Conservation (phyloP, 2,113 vertebrate species). For the Isurus oxyrinchus region DNA sequence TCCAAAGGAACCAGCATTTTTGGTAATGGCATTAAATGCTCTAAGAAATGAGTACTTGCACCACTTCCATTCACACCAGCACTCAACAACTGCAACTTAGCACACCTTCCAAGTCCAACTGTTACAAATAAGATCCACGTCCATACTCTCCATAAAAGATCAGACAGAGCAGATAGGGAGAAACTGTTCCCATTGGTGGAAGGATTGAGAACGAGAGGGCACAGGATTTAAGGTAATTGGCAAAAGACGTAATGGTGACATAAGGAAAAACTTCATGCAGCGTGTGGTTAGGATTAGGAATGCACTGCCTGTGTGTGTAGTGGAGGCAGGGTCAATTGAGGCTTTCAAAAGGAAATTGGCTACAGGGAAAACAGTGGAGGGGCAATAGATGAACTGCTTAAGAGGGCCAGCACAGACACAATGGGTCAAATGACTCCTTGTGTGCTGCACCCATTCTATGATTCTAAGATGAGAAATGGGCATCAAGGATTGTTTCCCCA, state of each 20-base stretch:
- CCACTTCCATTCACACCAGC: not conserved
- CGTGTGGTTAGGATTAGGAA: not conserved
- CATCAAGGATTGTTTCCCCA: not conserved
- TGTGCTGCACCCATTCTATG: not conserved
- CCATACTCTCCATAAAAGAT: too few species aligned
- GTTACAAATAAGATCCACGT: not conserved
- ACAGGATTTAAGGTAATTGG: too few species aligned
- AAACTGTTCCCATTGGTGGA: too few species aligned
- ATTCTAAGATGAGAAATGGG: not conserved
- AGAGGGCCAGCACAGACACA: not conserved
- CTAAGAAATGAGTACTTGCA: too few species aligned
- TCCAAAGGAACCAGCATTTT: not conserved
- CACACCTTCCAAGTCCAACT: not conserved
- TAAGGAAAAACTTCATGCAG: too few species aligned
- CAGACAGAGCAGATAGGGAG: too few species aligned
- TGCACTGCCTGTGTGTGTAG: not conserved
- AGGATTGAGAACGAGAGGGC: too few species aligned
- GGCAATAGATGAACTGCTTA: not conserved
- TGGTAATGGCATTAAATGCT: too few species aligned
- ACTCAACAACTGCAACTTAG: not conserved
- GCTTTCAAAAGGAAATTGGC: not conserved
- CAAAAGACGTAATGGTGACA: too few species aligned
- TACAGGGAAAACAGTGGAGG: not conserved
- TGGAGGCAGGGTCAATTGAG: not conserved
- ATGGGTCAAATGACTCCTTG: not conserved